phyloP scores from a whole-genome alignment of 2,797 vertebrate species.

The Alca torda region DNA sequence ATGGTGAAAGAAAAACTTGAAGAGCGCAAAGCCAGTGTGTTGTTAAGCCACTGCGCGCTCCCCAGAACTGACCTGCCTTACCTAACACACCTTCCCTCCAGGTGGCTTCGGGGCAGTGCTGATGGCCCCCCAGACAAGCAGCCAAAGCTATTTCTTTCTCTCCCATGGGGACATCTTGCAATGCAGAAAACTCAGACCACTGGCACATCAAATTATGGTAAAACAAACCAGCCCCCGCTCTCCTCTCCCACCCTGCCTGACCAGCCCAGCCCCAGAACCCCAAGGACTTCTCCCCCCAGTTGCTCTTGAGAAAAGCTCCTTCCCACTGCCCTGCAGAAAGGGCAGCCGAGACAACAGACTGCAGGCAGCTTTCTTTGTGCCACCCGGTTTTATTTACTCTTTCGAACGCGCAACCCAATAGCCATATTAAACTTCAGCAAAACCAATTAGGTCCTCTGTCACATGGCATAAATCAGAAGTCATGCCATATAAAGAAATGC shows the following conservation, averaged over 20 bases:
- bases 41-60: fast-evolving
- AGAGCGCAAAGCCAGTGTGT: not conserved
- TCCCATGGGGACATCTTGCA: not conserved
- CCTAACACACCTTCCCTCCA: not conserved
- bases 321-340: not conserved
- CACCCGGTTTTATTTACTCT: not conserved
- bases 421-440: not conserved
- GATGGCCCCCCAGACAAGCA: fast-evolving
- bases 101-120: fast-evolving
- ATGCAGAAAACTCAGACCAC: not conserved
- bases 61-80: not conserved
- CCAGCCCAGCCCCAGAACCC: not conserved
- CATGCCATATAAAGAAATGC: not conserved
- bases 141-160: not conserved
- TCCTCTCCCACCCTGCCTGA: not conserved
- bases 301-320: not conserved
- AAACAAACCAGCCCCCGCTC: not conserved
- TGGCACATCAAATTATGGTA: not conserved
- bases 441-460: not conserved
- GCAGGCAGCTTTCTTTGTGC: not conserved
- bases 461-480: not conserved
- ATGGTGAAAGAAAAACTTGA: not conserved
- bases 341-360: not conserved
- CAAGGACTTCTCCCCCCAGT: not conserved
- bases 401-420: not conserved